Conservation (phyloP, 2,888 invertebrate species). For the Melieria picta region DNA sequence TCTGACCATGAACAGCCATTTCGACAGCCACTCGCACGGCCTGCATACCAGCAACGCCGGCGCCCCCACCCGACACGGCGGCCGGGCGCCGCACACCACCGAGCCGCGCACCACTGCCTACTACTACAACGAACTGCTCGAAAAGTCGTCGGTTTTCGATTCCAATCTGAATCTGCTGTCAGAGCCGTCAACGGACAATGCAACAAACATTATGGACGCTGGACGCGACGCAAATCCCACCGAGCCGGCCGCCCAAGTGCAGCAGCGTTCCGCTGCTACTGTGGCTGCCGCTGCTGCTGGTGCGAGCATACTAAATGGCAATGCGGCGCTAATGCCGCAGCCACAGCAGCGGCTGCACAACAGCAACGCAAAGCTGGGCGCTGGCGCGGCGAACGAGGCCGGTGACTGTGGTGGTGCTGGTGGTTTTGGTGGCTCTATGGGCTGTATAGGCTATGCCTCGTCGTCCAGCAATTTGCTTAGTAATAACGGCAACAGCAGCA, state of each 20-base stretch:
- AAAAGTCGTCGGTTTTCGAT: constrained; percentile 61
- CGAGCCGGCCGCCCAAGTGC: not conserved
- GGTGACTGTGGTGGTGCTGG: constrained; percentile 24
- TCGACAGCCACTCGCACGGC: constrained; percentile 11
- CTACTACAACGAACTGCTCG: constrained; percentile 63
- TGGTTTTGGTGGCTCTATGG: constrained; percentile 16
- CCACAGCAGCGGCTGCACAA: constrained; percentile 50
- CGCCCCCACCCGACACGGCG: constrained; percentile 30
- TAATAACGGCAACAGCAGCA: constrained; percentile 49
- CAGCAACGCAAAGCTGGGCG: constrained; percentile 39
- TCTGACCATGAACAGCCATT: constrained; percentile 20
- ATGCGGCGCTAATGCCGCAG: constrained; percentile 43
- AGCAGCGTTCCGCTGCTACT: constrained; percentile 31
- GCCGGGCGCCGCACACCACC: constrained; percentile 43
- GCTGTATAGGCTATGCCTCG: constrained; percentile 36
- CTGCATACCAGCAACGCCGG: not conserved
- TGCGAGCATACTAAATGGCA: constrained; percentile 32
- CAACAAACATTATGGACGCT: constrained; percentile 27
- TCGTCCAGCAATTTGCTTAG: constrained; percentile 53
- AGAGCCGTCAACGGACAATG: not conserved
- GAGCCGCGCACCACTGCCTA: constrained; percentile 63
- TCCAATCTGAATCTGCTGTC: constrained; percentile 62
- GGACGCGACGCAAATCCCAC: constrained; percentile 7
- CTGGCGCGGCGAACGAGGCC: constrained; percentile 33
- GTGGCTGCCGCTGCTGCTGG: constrained; percentile 43